Evolutionary conservation across 1,140 invertebrate species (phyloP).

Genomic region (Drosophila nikananu): DNA sequence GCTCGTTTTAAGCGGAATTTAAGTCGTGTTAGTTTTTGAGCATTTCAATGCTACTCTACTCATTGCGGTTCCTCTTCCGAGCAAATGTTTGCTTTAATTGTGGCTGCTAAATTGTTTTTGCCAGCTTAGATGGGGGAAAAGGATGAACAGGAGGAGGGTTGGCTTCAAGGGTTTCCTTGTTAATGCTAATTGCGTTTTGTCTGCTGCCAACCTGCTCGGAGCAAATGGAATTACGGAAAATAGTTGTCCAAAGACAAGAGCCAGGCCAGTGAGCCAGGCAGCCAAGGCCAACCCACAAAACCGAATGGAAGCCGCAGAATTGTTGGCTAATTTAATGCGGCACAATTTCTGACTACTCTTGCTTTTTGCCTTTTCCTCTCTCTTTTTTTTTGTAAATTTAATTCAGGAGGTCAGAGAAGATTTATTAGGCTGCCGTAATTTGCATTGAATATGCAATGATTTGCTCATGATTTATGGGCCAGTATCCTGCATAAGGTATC

Average conservation of each 20-base stretch:
- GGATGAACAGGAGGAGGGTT: slow-evolving; percentile 2
- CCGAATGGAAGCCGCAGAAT: slow-evolving; percentile 40
- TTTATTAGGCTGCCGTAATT: slow-evolving; percentile 60
- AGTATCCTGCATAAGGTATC: slow-evolving; percentile 40
- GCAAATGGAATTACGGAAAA: slow-evolving; percentile 64
- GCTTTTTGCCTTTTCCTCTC: neutral
- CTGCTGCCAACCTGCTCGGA: slow-evolving; percentile 44
- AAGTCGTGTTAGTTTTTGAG: slow-evolving; percentile 32
- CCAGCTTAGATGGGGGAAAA: neutral
- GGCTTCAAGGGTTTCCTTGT: slow-evolving; percentile 39
- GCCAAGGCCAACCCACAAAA: slow-evolving; percentile 44
- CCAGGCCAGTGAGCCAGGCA: neutral
- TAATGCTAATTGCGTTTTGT: slow-evolving; percentile 78
- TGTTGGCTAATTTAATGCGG: slow-evolving; percentile 49
- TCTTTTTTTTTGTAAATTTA: neutral
- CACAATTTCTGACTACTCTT: slow-evolving; percentile 26
- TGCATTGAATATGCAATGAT: slow-evolving; percentile 62
- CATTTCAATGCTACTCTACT: slow-evolving; percentile 17
- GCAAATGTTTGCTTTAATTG: slow-evolving; percentile 60
- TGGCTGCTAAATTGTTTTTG: slow-evolving; percentile 37
- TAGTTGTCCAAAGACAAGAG: slow-evolving; percentile 49
- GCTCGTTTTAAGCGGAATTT: slow-evolving; percentile 23
- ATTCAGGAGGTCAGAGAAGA: slow-evolving; percentile 29
- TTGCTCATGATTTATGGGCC: slow-evolving; percentile 68
- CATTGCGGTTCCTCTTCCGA: slow-evolving; percentile 21